A percentile compares a stretch with the other conserved stretches of the same genome.
Conservation (phyloP, 2,888 invertebrate species). For the Osmoderma eremita region DNA sequence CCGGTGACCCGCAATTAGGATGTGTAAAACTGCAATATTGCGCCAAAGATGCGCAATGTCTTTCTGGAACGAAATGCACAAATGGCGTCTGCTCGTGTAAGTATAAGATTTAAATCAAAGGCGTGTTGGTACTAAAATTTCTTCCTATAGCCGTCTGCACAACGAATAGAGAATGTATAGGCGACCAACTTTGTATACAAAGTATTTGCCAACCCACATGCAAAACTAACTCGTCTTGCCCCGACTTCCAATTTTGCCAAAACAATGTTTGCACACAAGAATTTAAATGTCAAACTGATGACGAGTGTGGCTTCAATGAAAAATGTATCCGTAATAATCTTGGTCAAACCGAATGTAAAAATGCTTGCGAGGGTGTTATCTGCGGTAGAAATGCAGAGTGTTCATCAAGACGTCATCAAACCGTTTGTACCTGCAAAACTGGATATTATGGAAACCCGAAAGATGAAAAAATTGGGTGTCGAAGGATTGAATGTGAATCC, state of each 20-base stretch:
- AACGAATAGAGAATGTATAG: constrained; percentile 84
- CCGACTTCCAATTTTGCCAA: constrained; percentile 84
- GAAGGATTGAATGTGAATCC: constrained; percentile 78
- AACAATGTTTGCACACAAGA: constrained; percentile 89
- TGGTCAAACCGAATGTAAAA: constrained; percentile 80
- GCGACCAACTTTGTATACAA: constrained; percentile 86
- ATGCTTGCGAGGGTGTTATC: constrained; percentile 77
- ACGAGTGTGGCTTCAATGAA: constrained; percentile 79
- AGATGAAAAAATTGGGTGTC: constrained; percentile 83
- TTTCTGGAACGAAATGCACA: constrained; percentile 84
- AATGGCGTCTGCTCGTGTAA: constrained; percentile 82
- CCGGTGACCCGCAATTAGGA: constrained; percentile 87
- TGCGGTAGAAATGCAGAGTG: constrained; percentile 89
- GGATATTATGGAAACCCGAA: constrained; percentile 80
- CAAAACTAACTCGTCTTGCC: constrained; percentile 81
- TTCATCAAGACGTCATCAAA: constrained; percentile 75
- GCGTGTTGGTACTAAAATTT: constrained; percentile 23
- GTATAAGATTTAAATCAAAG: constrained; percentile 51
- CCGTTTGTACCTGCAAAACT: constrained; percentile 79
- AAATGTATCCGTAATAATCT: constrained; percentile 75
- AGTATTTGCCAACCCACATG: constrained; percentile 88
- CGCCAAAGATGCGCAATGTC: constrained; percentile 81
- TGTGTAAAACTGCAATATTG: constrained; percentile 87
- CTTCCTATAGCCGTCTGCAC: constrained; percentile 75
- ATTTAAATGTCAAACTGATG: constrained; percentile 76